These are phyloP conservation scores for Aegithalos caudatus DNA, from an alignment of 2,113 vertebrate genomes.

Conservation along the genomic window DNA sequence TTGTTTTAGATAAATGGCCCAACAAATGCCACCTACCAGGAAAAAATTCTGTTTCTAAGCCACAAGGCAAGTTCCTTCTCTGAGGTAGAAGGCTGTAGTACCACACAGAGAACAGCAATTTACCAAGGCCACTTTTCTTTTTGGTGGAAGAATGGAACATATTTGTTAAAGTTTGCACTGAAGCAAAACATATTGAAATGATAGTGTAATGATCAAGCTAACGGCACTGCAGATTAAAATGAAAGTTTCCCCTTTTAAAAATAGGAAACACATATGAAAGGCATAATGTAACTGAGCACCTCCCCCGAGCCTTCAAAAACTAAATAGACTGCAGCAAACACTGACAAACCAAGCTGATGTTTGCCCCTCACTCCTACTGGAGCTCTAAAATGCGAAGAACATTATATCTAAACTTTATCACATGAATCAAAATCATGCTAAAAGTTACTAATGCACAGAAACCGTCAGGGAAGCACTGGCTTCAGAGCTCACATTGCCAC, in stretches of 20 bases:
- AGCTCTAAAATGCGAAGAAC: not conserved
- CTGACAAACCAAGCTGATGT: not conserved
- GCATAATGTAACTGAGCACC: not conserved
- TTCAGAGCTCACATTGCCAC: not conserved
- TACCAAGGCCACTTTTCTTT: not conserved
- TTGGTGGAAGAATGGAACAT: not conserved
- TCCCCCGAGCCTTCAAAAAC: not conserved
- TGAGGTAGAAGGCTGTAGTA: not conserved
- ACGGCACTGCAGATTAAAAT: not conserved
- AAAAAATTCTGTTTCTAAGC: not conserved
- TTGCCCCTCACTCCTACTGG: not conserved
- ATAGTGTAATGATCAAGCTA: not conserved
- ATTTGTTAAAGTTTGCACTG: not conserved
- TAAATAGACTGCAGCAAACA: not conserved
- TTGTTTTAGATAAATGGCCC: not conserved
- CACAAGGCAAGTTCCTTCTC: not conserved
- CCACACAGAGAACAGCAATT: not conserved
- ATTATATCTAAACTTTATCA: not conserved
- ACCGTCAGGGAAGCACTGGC: not conserved
- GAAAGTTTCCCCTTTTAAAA: constrained; percentile 19
- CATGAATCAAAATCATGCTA: not conserved
- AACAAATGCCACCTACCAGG: not conserved
- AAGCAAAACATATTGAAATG: constrained; percentile 13
- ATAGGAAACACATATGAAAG: not conserved
- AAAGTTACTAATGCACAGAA: not conserved